Base-by-base conservation (phyloP, 2,888 invertebrate species). In the Vannuccia rotundouncinata region DNA sequence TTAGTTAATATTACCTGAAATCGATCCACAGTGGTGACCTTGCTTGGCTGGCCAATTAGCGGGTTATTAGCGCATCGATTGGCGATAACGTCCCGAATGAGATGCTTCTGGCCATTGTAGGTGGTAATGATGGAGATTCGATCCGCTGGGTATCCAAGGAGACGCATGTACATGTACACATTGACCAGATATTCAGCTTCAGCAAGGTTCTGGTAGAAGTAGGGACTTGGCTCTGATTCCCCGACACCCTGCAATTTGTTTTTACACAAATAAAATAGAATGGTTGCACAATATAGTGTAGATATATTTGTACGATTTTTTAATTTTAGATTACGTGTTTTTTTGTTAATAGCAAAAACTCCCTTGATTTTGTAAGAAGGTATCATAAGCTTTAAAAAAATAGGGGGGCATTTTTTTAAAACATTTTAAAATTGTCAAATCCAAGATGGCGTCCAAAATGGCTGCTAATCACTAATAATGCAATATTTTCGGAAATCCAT, bases 51-150 rank as follows among this genome's bases (percentile, higher is more conserved):
- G 25, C 98, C 98, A 84, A 99, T 95, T 79, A 98, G 90, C 0
- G 96, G 95, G 90, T 99, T 99, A 82, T 92, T 92, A 0, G 94
- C 94, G 88, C 98, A 99, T 79, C 98, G 91, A 83, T 89, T 87
- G 17, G 94, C 93, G 81, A 99, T 93, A 1, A 99, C 96, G 88
- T 99, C 99, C 0, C 97, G 90, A 73, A 99, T 94, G 78, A 99
- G 91, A 89, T 97, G 95, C 86, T 99, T 99, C 89, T 99, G 98
- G 0, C 99, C 99, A 88, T 99, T 99, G 88, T 99, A 99, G 0
- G 99, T 99, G 0, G 99, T 99, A 75, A 99, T 90, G 84, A 99
- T 96, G 30, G 98, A 95, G 83, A 99, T 95, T 89, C 95, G 95
- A 82, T 94, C 93, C 0, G 97, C 94, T 0, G 98, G 95, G 91